phyloP scores from a whole-genome alignment of 2,113 vertebrate species.

The Limanda limanda region DNA sequence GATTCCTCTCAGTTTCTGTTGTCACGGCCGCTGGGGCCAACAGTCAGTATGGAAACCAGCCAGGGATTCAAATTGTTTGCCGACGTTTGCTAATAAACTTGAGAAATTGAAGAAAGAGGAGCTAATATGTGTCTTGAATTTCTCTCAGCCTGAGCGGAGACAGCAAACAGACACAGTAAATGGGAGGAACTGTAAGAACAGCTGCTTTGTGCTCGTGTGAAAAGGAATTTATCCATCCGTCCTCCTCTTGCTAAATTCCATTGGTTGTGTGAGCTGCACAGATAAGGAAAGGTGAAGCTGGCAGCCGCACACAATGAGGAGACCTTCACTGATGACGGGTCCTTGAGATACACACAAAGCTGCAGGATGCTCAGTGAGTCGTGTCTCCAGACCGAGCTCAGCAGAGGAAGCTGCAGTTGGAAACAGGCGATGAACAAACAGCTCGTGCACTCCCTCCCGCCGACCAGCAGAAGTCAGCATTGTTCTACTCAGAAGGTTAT shows the following conservation, averaged over 20 bases:
- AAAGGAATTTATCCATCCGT: conserved; percentile 1
- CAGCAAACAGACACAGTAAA: background rate
- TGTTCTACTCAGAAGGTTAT: conserved; percentile 12
- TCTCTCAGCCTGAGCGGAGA: background rate
- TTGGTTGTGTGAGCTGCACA: conserved; percentile 20
- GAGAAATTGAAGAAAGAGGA: conserved; percentile 7
- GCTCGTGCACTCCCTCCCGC: conserved; percentile 22
- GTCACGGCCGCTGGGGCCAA: background rate
- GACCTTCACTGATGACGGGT: background rate
- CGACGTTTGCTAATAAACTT: conserved; percentile 36
- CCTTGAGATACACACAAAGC: background rate
- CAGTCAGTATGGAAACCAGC: conserved; percentile 35
- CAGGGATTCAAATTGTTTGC: conserved; percentile 13
- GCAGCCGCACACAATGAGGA: conserved; percentile 1
- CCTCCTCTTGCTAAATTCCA: conserved; percentile 12
- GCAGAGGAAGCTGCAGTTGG: background rate
- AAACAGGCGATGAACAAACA: background rate
- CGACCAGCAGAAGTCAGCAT: conserved; percentile 65
- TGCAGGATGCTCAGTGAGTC: background rate
- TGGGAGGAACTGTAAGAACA: background rate
- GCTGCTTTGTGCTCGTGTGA: conserved; percentile 11
- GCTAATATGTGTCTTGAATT: conserved; percentile 26
- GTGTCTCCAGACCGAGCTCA: background rate
- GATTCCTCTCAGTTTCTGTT: conserved; percentile 41
- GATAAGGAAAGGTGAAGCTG: conserved; percentile 6